These are phyloP conservation scores for Strigamia transsilvanica DNA, from an alignment of 2,888 invertebrate species.

Conservation along the genomic window DNA sequence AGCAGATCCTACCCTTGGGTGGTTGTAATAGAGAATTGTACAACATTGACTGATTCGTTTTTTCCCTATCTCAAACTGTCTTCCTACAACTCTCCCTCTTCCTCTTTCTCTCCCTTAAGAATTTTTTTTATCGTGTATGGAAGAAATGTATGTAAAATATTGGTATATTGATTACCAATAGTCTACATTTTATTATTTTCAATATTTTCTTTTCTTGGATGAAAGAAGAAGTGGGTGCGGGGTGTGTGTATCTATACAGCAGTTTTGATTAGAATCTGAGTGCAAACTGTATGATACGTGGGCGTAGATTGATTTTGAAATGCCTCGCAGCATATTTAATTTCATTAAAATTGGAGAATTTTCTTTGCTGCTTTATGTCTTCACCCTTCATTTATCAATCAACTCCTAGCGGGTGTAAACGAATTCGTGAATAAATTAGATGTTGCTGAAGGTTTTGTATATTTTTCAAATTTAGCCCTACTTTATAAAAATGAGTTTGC, in stretches of 20 bases:
- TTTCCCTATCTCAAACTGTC: not conserved
- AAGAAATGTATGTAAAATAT: conserved; percentile 4
- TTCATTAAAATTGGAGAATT: conserved; percentile 32
- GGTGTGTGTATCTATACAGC: not conserved
- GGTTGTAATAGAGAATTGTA: conserved; percentile 22
- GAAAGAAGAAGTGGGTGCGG: not conserved
- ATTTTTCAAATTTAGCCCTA: not conserved
- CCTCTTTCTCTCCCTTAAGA: not conserved
- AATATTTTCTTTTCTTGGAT: not conserved
- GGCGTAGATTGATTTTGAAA: conserved; percentile 32
- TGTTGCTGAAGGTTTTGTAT: conserved; percentile 24
- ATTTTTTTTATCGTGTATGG: not conserved
- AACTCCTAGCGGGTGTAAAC: not conserved
- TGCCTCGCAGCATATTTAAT: conserved; percentile 33
- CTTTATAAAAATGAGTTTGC: not conserved
- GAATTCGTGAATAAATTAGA: conserved; percentile 32
- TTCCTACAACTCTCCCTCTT: not conserved
- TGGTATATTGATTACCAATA: conserved; percentile 37
- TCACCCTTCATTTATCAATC: conserved; percentile 40
- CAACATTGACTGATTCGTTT: conserved; percentile 22
- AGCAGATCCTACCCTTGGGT: conserved; percentile 15
- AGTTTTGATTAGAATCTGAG: conserved; percentile 35
- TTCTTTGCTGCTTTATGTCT: conserved; percentile 19
- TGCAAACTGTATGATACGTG: not conserved
- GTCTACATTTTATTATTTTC: not conserved